Base-by-base conservation (phyloP, 2,797 vertebrate genomes). In the Mus spretus region DNA sequence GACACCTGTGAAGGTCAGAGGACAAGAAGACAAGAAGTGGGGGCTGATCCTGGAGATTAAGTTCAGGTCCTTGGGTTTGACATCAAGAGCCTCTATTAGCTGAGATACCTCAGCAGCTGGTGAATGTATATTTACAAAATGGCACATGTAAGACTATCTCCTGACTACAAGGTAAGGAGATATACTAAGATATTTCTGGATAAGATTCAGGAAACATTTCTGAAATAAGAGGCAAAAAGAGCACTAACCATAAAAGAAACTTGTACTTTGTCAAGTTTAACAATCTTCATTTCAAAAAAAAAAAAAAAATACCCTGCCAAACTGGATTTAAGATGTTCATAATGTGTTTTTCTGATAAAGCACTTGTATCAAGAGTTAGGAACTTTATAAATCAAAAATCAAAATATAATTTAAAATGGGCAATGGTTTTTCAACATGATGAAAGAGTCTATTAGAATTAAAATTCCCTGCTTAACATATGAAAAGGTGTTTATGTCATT, bases 331-430 rank as follows among this genome's bases (percentile, higher is more conserved):
- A 55, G 77, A 79, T 83, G 28, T 55, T 84, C 53, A 37, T 6
- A 55, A 70, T 78, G 53, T 24, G 11, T 88, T 94, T 63, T 24
- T 63, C 59, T 63, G 40, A 26, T 82, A 61, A 96, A 88, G 20
- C 67, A 53, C 14, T 78, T 22, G n/a, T n/a, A 83, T 59, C 28
- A 9, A 87, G 40, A 44, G 65, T 31, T 91, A 83, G 13, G 22
- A 61, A 91, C 22, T 82, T 34, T 91, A 88, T 57, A 88, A 81
- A 88, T 88, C 26, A 86, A 81, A 90, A 80, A 65, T 86, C 8
- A 82, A 87, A 94, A 53, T 72, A 59, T 9, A 70, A 67, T 44
- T 37, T 40, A 84, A 93, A 72, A 55, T 79, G 22, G 26, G 53
- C 26, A 77, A 61, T 82, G 37, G 17, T 59, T 94, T 67, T 91